Conservation (phyloP, 37 sponge, comb jelly and placozoan genomes). For the Amphimedon queenslandica region DNA sequence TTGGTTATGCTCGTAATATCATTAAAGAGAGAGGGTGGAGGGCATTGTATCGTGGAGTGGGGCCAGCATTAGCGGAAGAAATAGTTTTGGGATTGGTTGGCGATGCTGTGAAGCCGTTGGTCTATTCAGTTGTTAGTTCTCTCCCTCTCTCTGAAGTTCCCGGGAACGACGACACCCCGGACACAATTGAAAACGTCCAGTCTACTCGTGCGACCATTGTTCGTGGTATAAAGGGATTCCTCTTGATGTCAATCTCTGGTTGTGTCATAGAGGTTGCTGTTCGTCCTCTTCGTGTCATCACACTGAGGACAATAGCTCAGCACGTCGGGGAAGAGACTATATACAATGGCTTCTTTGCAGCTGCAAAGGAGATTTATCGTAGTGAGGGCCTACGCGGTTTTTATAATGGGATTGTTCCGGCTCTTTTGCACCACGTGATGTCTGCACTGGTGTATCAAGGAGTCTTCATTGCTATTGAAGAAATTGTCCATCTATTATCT, state of each 20-base stretch:
- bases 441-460: constrained; percentile 3
- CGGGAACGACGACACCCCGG: constrained; percentile 28
- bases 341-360: constrained; percentile 13
- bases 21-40: constrained; percentile 38
- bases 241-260: neutral
- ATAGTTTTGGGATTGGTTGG: neutral
- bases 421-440: constrained; percentile 15
- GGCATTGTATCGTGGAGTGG: constrained; percentile 45
- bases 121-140: neutral
- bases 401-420: constrained; percentile 47
- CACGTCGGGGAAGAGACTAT: constrained; percentile 46
- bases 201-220: constrained; percentile 17
- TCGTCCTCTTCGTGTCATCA: constrained; percentile 49
- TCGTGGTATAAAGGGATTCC: constrained; percentile 12
- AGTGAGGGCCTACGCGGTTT: constrained; percentile 48
- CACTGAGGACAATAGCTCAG: constrained; percentile 45
- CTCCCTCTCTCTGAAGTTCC: constrained; percentile 18
- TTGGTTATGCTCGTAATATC: constrained; percentile 27
- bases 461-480: neutral
- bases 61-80: neutral
- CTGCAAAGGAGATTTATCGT: constrained; percentile 31
- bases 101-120: neutral
- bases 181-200: constrained; percentile 32
- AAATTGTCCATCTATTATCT: neutral
- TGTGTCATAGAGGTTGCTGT: constrained; percentile 4